Conservation (phyloP, 2,113 vertebrate genomes). For the Brienomyrus longianalis region DNA sequence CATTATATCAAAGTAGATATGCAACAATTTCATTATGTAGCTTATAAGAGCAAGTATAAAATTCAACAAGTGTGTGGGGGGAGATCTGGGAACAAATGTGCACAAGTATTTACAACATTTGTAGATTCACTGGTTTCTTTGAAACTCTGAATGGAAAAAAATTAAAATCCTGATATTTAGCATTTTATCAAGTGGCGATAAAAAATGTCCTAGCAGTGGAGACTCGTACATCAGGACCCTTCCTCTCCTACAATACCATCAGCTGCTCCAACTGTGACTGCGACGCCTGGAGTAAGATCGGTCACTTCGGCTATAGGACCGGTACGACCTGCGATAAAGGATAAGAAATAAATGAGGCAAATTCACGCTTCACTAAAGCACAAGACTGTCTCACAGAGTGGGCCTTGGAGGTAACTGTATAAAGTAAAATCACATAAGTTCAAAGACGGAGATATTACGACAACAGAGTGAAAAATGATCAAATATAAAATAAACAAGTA, state of each 20-base stretch:
- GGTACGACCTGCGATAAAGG: conserved; percentile 66
- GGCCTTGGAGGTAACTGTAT: neutral
- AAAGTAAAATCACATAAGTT: neutral
- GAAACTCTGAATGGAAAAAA: neutral
- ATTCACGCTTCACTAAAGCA: neutral
- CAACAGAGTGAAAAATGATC: neutral
- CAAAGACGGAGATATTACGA: neutral
- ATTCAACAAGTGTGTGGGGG: neutral
- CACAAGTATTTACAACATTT: neutral
- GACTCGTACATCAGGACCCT: neutral
- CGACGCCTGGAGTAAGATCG: conserved; percentile 78
- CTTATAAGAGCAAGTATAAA: neutral
- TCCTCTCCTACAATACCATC: conserved; percentile 31
- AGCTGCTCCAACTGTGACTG: conserved; percentile 83
- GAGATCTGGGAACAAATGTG: neutral
- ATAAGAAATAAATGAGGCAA: neutral
- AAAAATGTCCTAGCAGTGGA: neutral
- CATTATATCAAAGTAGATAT: conserved; percentile 2
- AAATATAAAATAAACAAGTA: neutral
- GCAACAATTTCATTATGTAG: neutral
- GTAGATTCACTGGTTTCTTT: neutral
- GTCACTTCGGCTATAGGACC: conserved; percentile 77
- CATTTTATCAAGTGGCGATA: neutral
- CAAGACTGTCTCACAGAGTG: neutral
- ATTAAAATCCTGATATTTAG: neutral